Conservation (phyloP, 2,113 vertebrate species). For the crab-eating macaque (Macaca fascicularis) region DNA sequence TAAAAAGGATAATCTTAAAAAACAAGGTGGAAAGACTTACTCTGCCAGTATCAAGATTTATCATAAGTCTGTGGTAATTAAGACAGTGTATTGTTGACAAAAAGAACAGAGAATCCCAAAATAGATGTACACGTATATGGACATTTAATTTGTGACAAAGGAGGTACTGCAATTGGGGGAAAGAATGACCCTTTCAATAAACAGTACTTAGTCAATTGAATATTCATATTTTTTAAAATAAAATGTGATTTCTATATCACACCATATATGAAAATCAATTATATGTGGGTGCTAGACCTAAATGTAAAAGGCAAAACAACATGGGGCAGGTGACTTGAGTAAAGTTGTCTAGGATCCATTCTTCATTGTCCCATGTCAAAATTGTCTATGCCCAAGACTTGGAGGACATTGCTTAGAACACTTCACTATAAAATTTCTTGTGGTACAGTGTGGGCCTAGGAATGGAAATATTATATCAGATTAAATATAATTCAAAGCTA, state of each 20-base stretch:
- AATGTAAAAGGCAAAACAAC: not conserved
- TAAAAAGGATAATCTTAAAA: not conserved
- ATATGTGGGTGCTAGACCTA: not conserved
- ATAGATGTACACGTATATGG: not conserved
- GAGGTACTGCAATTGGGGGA: not conserved
- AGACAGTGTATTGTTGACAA: not conserved
- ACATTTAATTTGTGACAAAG: not conserved
- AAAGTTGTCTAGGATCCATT: not conserved
- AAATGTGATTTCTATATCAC: not conserved
- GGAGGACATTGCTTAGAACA: not conserved
- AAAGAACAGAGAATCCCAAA: not conserved
- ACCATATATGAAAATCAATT: not conserved
- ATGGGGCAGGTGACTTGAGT: not conserved
- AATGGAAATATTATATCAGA: not conserved
- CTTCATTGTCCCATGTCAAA: not conserved
- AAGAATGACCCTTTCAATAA: not conserved
- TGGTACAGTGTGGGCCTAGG: not conserved
- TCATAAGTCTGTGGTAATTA: not conserved
- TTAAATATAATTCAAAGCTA: not conserved
- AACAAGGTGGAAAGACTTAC: not conserved
- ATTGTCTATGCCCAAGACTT: not conserved
- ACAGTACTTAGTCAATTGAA: not conserved
- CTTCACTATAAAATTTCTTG: not conserved
- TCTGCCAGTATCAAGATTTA: not conserved
- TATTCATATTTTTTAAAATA: not conserved